Evolutionary conservation across 2,888 invertebrate genomes (phyloP).

Genomic region (Torymus texanus): DNA sequence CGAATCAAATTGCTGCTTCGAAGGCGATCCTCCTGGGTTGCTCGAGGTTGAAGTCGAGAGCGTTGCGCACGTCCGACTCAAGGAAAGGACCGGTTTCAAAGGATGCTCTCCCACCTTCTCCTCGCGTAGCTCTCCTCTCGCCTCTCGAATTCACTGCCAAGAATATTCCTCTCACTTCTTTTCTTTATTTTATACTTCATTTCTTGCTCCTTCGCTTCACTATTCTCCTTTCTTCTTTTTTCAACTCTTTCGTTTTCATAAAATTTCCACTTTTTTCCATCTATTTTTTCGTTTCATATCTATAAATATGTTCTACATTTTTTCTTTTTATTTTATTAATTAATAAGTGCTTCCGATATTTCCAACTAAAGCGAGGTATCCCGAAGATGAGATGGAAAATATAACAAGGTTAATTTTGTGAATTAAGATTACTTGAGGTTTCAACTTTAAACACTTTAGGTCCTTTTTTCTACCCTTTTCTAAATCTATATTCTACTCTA

Average conservation of each 20-base stretch:
- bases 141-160: slow-evolving; percentile 52
- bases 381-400: too few species aligned
- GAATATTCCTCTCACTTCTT: slow-evolving; percentile 46
- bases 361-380: too few species aligned
- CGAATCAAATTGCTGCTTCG: slow-evolving; percentile 36
- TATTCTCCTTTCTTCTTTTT: not conserved
- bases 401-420: too few species aligned
- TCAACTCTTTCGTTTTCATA: not conserved
- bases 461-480: too few species aligned
- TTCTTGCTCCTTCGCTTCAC: slow-evolving; percentile 3
- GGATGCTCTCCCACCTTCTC: slow-evolving; percentile 71
- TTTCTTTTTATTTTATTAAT: too few species aligned
- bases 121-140: slow-evolving; percentile 34
- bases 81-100: slow-evolving; percentile 73
- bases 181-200: slow-evolving; percentile 46
- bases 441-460: too few species aligned
- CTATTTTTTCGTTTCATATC: too few species aligned
- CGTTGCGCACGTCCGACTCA: slow-evolving; percentile 53
- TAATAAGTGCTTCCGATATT: too few species aligned
- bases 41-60: slow-evolving; percentile 56
- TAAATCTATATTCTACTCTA: too few species aligned
- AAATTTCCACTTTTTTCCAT: too few species aligned
- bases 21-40: slow-evolving; percentile 61
- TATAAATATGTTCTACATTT: too few species aligned
- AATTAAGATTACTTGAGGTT: too few species aligned